Conservation (phyloP, 2,888 invertebrate species). For the Sinodicranocentrus sp. region DNA sequence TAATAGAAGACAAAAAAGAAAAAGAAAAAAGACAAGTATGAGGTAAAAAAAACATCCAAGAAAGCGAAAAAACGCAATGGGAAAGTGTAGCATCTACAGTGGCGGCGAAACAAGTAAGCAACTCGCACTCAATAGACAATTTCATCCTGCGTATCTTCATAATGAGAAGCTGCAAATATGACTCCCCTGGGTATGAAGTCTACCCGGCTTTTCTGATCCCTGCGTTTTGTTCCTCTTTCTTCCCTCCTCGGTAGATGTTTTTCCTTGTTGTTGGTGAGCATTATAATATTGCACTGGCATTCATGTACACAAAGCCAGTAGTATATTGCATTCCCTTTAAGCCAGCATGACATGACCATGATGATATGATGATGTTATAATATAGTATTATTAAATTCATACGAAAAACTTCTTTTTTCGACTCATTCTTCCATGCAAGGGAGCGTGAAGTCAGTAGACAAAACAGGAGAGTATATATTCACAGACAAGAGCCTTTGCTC, state of each 20-base stretch:
- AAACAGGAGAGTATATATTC: constrained; percentile 12
- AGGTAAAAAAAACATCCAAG: constrained; percentile 31
- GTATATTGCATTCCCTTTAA: constrained; percentile 44
- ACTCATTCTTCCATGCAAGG: constrained; percentile 63
- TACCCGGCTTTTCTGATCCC: constrained; percentile 64
- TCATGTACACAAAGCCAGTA: no score
- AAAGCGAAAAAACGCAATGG: background rate
- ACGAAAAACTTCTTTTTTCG: constrained; percentile 48
- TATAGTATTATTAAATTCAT: constrained; percentile 62
- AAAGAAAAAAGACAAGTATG: constrained; percentile 26
- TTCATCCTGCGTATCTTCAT: constrained; percentile 73
- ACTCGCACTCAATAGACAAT: constrained; percentile 75
- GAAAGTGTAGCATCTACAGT: background rate
- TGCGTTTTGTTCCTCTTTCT: constrained; percentile 35
- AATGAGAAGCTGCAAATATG: constrained; percentile 76
- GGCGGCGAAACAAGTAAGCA: constrained; percentile 53
- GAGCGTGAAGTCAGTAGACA: constrained; percentile 43
- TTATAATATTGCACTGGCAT: constrained; percentile 37
- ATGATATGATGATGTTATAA: constrained; percentile 64
- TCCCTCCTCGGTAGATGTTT: background rate
- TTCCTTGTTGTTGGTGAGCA: constrained; percentile 9
- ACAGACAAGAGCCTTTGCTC: constrained; percentile 28
- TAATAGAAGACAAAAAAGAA: background rate
- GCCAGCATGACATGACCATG: constrained; percentile 58
- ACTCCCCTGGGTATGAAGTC: constrained; percentile 72